Evolutionary conservation across 2,113 vertebrate species (phyloP).

Genomic region (Garra rufa): DNA sequence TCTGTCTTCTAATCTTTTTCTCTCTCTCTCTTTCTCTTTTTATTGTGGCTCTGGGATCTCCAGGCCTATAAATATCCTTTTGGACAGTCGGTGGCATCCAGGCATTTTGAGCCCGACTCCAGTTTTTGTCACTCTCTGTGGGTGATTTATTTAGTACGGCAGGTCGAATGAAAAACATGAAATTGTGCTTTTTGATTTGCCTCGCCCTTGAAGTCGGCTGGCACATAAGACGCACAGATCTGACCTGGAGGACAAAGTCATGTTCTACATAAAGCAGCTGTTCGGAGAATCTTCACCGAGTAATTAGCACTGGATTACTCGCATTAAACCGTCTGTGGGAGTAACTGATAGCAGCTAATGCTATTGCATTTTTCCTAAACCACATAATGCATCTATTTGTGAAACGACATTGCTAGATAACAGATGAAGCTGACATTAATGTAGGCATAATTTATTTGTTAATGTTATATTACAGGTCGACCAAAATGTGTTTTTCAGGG

Average conservation of each 20-base stretch:
- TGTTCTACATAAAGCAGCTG: slow-evolving; percentile 37
- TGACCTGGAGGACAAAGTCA: slow-evolving; percentile 20
- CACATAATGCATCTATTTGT: slow-evolving; percentile 37
- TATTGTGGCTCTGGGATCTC: slow-evolving; percentile 40
- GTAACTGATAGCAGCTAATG: slow-evolving; percentile 33
- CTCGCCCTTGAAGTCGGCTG: not conserved
- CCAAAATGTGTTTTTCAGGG: too few relatives aligned
- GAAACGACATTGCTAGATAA: not conserved
- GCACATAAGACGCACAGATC: not conserved
- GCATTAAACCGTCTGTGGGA: slow-evolving; percentile 9
- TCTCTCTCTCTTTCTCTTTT: slow-evolving; percentile 12
- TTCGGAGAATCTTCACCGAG: not conserved
- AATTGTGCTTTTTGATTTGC: slow-evolving; percentile 16
- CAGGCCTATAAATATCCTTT: slow-evolving; percentile 40
- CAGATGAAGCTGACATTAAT: not conserved
- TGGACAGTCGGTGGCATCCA: slow-evolving; percentile 35
- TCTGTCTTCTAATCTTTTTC: slow-evolving; percentile 5
- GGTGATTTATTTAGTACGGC: slow-evolving; percentile 29
- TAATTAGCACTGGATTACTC: slow-evolving; percentile 34
- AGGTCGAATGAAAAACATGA: slow-evolving; percentile 6
- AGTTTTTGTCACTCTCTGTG: not conserved
- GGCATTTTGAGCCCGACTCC: slow-evolving; percentile 1
- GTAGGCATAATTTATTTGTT: not conserved
- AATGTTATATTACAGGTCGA: not conserved
- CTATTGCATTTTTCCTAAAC: slow-evolving; percentile 26